phyloP scores from a whole-genome alignment of 2,113 vertebrate genomes.

The Barnardius zonarius region DNA sequence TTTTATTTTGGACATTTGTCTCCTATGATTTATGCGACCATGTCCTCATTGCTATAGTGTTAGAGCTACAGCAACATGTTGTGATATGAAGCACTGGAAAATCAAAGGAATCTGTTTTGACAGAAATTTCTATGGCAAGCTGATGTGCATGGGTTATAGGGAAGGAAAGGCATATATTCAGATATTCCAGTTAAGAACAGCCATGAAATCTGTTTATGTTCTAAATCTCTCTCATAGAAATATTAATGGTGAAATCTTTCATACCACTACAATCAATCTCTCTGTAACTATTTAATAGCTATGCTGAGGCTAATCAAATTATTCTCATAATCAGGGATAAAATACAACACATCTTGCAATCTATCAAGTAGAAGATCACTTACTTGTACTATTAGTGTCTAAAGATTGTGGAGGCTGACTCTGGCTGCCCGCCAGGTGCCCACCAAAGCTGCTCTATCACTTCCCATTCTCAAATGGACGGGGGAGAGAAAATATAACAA shows the following conservation, averaged over 20 bases:
- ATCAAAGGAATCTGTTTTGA: not conserved
- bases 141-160: not conserved
- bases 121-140: not conserved
- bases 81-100: not conserved
- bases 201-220: slow-evolving; percentile 36
- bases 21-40: not conserved
- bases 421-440: not conserved
- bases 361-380: slow-evolving; percentile 15
- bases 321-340: slow-evolving; percentile 39
- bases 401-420: not conserved
- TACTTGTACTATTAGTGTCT: not conserved
- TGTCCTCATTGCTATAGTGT: not conserved
- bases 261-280: slow-evolving; percentile 24
- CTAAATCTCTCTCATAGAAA: slow-evolving; percentile 12
- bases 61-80: not conserved
- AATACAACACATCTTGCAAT: slow-evolving; percentile 45
- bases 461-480: not conserved
- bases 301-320: slow-evolving; percentile 49
- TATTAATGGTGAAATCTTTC: slow-evolving; percentile 32
- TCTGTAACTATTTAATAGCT: slow-evolving; percentile 37
- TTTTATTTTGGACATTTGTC: not conserved
- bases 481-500: not conserved
- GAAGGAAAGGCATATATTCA: not conserved
- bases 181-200: not conserved
- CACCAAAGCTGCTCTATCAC: not conserved